phyloP scores from a whole-genome alignment of 2,888 invertebrate genomes.

The Oasisia sp. region DNA sequence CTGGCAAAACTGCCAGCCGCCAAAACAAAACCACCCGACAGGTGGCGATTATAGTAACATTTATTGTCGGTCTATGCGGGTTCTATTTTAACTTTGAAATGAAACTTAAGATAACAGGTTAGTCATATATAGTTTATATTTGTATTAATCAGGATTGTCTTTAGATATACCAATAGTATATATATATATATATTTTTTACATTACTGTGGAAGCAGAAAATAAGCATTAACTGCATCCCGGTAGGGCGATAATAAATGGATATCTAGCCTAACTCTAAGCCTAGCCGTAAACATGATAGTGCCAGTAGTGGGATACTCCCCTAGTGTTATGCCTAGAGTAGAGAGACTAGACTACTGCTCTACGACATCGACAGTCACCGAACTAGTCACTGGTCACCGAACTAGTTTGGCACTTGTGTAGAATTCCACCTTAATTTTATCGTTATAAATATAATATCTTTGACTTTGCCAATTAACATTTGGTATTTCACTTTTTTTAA shows the following conservation, averaged over 20 bases:
- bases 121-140: background rate
- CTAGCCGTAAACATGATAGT: too few species aligned
- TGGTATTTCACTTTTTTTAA: too few species aligned
- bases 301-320: too few species aligned
- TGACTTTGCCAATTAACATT: too few species aligned
- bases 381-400: too few species aligned
- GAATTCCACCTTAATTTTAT: too few species aligned
- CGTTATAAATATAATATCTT: too few species aligned
- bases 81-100: background rate
- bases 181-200: background rate
- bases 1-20: too few species aligned
- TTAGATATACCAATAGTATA: background rate
- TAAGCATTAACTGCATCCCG: background rate
- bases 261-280: background rate
- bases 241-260: background rate
- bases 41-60: background rate
- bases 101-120: constrained; percentile 13
- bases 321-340: too few species aligned
- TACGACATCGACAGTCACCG: too few species aligned
- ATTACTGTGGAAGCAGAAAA: background rate
- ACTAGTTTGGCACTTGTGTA: too few species aligned
- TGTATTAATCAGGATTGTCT: background rate
- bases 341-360: too few species aligned
- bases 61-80: background rate
- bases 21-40: background rate